Evolutionary conservation across 2,113 vertebrate species (phyloP).

Genomic region (Narcine bancroftii): DNA sequence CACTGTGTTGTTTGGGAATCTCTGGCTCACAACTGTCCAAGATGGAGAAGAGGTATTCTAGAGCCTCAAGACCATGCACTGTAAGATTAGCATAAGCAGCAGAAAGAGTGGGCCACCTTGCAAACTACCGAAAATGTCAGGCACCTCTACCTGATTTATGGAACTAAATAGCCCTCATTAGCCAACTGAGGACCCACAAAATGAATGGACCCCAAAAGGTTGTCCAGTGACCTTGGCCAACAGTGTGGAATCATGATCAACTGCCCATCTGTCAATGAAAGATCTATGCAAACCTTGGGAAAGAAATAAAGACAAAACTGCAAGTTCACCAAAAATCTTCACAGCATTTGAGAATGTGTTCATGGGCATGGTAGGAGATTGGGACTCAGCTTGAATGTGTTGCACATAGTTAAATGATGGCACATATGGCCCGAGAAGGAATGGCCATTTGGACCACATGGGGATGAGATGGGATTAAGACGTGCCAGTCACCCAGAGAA

Average conservation of each 20-base stretch:
- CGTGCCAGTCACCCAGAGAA: not conserved
- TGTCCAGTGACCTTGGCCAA: not conserved
- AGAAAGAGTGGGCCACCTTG: too few species aligned
- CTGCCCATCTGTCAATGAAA: not conserved
- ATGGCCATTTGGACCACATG: not conserved
- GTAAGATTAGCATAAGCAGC: too few species aligned
- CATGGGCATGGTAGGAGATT: not conserved
- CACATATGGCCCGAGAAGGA: not conserved
- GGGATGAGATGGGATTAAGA: not conserved
- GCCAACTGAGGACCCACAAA: too few species aligned
- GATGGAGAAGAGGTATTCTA: too few species aligned
- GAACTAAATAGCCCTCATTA: too few species aligned
- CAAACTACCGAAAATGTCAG: too few species aligned
- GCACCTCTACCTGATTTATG: too few species aligned
- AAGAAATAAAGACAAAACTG: not conserved
- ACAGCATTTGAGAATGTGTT: not conserved
- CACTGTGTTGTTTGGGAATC: too few species aligned
- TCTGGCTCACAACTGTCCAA: too few species aligned
- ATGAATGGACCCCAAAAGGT: too few species aligned
- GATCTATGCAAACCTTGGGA: not conserved
- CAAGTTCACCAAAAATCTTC: not conserved
- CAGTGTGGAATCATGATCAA: not conserved
- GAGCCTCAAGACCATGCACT: too few species aligned
- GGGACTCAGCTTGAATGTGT: not conserved
- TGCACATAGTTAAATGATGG: not conserved